Base-by-base conservation (phyloP, 2,888 invertebrate genomes). In the Hyppa rectilinea region DNA sequence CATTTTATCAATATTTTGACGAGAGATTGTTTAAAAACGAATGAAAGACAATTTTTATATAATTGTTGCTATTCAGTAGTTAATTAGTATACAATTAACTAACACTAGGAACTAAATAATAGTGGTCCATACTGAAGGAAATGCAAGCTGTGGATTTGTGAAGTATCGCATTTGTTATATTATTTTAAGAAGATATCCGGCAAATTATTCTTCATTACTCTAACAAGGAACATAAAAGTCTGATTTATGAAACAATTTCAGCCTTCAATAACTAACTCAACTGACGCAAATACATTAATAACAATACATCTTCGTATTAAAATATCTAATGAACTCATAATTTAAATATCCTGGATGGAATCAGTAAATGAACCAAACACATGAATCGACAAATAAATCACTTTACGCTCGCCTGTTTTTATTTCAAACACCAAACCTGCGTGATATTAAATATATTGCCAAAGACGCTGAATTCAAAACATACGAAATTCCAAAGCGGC, bases 351-450 rank as follows among this genome's bases (percentile, higher is more conserved):
- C 59, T 34, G 53, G 55, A 71, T 61, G 34, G n/a, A 20, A 26
- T 23, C 40, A 38, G 23, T 40, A 38, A 52, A 71, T 36, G 10
- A 66, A 56, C 43, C 43, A 61, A 49, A 65, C 40, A 17, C 29
- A 58, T 36, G 26, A 59, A 62, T 26, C 50, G 58, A 62, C 40
- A 65, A 59, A 78, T 59, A 62, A 74, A 56, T 65, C 49, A 62
- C 47, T 76, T 64, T 10, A 56, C 60, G 45, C 23, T 36, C 29
- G 38, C 58, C 38, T 63, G 56, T 53, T 61, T 72, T 50, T 78
- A 50, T 50, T 72, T 63, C 36, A 14, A 47, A 43, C 14, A 17
- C 40, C 26, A 29, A 38, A 43, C 26, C n/a, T 34, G n/a, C 34
- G 20, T 55, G 45, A 52, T 52, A 78, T 72, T 43, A 36, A 52